Evolutionary conservation across 2,797 vertebrate genomes (phyloP).

Genomic region (Amblyopsis hoosieri): DNA sequence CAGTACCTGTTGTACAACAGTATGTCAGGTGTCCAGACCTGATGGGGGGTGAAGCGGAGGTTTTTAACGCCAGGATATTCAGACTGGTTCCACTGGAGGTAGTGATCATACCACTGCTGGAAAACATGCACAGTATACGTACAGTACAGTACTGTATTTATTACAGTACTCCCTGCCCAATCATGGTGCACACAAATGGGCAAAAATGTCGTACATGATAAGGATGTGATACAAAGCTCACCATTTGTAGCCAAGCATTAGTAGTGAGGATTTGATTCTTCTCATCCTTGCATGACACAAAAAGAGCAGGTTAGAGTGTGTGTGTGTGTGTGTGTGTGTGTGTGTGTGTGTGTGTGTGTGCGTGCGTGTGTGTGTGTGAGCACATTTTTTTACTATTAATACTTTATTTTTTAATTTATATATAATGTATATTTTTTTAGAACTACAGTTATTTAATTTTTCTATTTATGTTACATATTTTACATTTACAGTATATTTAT

Average conservation of each 20-base stretch:
- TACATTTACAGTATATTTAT: too few species aligned
- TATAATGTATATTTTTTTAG: too few species aligned
- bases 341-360: not conserved
- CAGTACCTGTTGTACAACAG: conserved; percentile 84
- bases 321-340: not conserved
- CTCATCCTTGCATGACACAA: conserved; percentile 75
- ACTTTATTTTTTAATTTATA: too few species aligned
- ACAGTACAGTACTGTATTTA: conserved; percentile 3
- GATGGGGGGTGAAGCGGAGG: conserved; percentile 80
- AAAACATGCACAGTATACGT: conserved; percentile 19
- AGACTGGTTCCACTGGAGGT: conserved; percentile 84
- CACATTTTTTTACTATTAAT: not conserved
- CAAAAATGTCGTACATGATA: not conserved
- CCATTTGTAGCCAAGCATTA: conserved; percentile 84
- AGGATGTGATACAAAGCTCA: conserved; percentile 48
- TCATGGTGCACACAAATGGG: not conserved
- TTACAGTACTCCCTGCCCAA: not conserved
- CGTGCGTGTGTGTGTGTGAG: conserved; percentile 5
- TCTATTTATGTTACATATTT: too few species aligned
- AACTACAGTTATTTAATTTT: too few species aligned
- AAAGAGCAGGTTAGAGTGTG: not conserved
- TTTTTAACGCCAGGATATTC: conserved; percentile 84
- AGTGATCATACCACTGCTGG: conserved; percentile 85
- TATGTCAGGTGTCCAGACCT: conserved; percentile 85
- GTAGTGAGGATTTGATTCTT: conserved; percentile 83